phyloP scores from a whole-genome alignment of 2,113 vertebrate genomes.

The Elgaria multicarinata region DNA sequence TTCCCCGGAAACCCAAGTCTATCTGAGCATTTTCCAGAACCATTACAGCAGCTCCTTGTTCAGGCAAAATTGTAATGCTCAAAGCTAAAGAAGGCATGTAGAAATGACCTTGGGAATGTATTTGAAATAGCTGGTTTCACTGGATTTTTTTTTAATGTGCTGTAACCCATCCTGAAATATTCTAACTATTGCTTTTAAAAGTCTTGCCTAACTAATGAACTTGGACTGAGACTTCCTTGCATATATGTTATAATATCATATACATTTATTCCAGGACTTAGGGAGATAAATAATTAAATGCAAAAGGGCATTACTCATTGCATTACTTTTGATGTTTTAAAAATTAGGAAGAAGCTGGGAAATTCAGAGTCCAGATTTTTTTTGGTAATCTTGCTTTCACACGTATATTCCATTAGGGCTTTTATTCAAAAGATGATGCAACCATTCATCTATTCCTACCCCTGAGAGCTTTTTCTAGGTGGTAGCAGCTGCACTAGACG shows the following conservation, averaged over 20 bases:
- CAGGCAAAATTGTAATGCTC: not conserved
- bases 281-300: not conserved
- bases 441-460: not conserved
- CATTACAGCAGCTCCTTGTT: not conserved
- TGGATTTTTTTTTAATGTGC: not conserved
- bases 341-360: not conserved
- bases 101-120: not conserved
- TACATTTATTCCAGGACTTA: not conserved
- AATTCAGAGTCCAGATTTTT: slow-evolving; percentile 10
- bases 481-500: not conserved
- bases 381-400: slow-evolving; percentile 25
- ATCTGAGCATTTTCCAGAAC: not conserved
- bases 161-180: not conserved
- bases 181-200: not conserved
- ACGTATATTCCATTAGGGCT: not conserved
- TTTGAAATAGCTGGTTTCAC: not conserved
- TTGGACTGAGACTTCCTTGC: not conserved
- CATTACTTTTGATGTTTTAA: fast-evolving
- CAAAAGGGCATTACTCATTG: fast-evolving
- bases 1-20: not conserved
- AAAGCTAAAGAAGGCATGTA: not conserved
- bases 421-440: not conserved
- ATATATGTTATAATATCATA: not conserved
- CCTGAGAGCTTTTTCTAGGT: slow-evolving; percentile 20
- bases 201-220: not conserved